Evolutionary conservation across 2,113 vertebrate genomes (phyloP), one percentile per base, ranked within the genome.

Genomic region (Anhinga anhinga): DNA sequence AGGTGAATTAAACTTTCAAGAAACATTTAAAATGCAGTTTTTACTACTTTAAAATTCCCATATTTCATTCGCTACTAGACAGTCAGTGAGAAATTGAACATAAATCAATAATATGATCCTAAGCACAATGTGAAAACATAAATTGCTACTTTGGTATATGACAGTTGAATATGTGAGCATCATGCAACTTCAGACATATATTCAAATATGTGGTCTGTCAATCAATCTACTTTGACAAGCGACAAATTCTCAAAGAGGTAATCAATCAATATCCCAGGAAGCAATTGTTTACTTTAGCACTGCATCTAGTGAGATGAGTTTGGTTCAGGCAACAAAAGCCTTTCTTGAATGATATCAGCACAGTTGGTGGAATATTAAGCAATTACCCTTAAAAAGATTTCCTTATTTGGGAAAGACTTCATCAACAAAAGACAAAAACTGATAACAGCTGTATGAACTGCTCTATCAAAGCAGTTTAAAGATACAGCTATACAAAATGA

Each of bases 261-360:
- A 93, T 95, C 81, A 90, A 65, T 23, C 56, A 82, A 80, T 85
- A 96, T 45, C 44, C 44, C 58, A 93, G 66, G 61, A 91, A 93
- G 49, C 30, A 79, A 94, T 49, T 63, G 26, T 76, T 87, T 80
- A 84, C n/a, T 76, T 72, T 32, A 91, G 69, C 38, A 84, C 20
- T 89, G 91, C 49, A 63, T 72, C 66, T 76, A 67, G 62, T 0
- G 3, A 79, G n/a, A 9, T 63, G 34, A 87, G 89, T 79, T 93
- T 82, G 19, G 20, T 85, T 89, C 52, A 63, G 77, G 69, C 50
- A 86, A 92, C 49, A 92, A 87, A 94, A 84, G 53, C 13, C 40
- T 79, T 69, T 72, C 32, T 53, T 82, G 52, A 86, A 69, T 49
- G 27, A 80, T 61, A 58, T 14, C 74, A 82, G 82, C 38, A 74